Base-by-base conservation (phyloP, 2,113 vertebrate species). In the Bufo bufo region DNA sequence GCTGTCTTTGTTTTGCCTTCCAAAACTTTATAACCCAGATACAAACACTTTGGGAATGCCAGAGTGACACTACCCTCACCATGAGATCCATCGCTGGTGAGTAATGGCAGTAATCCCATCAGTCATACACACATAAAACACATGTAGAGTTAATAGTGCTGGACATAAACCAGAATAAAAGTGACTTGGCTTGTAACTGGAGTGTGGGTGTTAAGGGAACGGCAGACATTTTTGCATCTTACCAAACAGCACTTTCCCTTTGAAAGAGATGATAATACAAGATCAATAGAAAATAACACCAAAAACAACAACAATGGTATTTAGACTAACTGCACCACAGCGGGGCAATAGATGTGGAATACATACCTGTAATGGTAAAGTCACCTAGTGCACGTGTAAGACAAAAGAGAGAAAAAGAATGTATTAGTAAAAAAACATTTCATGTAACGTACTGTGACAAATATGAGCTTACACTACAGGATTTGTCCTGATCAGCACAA, bases 321-420 rank as follows among this genome's bases (percentile, higher is more conserved):
- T 16, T 0, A 72, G 11, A 43, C 17, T 4, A 14, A 56, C 0
- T 79, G 14, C 6, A 66, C 13, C 1, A 82, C 10, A 50, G 1
- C 12, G 9, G 16, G 17, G 23, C n/a, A 75, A 49, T 74, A 54
- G 20, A 52, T 10, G 17, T 91, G 93, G 72, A 92, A 82, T 91
- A 90, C 95, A 91, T 96, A 96, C 95, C 95, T 96, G 95, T 96
- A 90, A 95, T 93, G 88, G 95, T 96, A 93, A 96, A 96, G 94
- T 92, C 95, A 91, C 95, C 95, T 96, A 93, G 93, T 92, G 89
- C 47, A 77, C 50, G 52, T 82, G 91, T 94, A 91, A 92, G 52
- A 84, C 81, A 92, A 43, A 90, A 90, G 69, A 91, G 59, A 90
- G 47, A 92, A 54, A 93, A 82, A 47, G 77, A 91, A 59, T 83